Evolutionary conservation across 2,797 vertebrate species (phyloP).

Genomic region (Eidolon dupreanum): DNA sequence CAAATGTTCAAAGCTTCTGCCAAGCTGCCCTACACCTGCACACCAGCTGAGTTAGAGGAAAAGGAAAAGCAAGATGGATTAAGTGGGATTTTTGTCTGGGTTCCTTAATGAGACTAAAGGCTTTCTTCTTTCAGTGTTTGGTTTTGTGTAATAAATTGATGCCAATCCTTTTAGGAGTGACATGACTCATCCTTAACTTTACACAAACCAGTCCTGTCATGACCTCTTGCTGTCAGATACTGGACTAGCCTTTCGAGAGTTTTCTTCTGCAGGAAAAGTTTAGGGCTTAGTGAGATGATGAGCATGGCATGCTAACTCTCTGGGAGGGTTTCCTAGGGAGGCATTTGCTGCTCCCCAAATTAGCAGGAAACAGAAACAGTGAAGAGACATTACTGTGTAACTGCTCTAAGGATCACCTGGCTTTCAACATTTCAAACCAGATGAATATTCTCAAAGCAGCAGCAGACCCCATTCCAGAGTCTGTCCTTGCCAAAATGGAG

Average conservation of each 20-base stretch:
- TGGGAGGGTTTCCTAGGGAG: neutral
- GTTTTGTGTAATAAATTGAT: constrained; percentile 57
- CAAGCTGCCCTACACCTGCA: constrained; percentile 83
- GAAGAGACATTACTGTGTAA: neutral
- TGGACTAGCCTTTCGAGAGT: neutral
- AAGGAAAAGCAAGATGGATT: constrained; percentile 80
- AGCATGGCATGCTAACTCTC: neutral
- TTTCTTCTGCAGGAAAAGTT: constrained; percentile 38
- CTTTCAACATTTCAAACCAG: constrained; percentile 37
- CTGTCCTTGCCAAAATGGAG: neutral
- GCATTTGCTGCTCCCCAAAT: constrained; percentile 1
- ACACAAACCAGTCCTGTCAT: constrained; percentile 34
- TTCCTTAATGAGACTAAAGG: constrained; percentile 77
- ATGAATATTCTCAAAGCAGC: neutral
- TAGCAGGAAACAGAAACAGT: constrained; percentile 14
- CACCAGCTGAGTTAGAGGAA: constrained; percentile 82
- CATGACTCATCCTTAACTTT: constrained; percentile 57
- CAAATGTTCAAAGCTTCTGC: constrained; percentile 77
- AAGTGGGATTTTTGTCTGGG: constrained; percentile 81
- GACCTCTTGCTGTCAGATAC: constrained; percentile 50
- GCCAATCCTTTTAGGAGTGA: constrained; percentile 42
- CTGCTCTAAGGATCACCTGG: constrained; percentile 4
- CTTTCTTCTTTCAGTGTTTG: constrained; percentile 70
- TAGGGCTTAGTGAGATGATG: neutral
- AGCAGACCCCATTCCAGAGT: neutral